phyloP scores from a whole-genome alignment of 1,140 invertebrate species.

The Batillaria attramentaria region DNA sequence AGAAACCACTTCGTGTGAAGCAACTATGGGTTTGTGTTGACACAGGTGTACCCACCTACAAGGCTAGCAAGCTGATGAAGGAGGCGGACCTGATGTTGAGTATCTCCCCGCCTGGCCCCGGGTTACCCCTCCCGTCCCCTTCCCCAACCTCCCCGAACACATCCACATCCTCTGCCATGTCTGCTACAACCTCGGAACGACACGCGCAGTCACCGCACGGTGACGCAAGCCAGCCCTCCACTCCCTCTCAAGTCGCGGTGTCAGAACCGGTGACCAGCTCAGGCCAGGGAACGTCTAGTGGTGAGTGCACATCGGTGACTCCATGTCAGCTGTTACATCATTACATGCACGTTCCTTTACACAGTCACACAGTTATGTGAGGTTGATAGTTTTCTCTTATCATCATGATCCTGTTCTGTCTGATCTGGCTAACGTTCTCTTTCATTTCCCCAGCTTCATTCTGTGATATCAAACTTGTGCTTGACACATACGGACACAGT shows the following conservation, averaged over 20 bases:
- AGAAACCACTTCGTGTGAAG: too few species aligned
- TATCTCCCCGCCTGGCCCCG: conserved; percentile 25
- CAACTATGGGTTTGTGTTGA: too few species aligned
- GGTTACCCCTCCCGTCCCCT: conserved; percentile 28
- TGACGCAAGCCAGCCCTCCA: conserved; percentile 26
- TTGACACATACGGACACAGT: too few species aligned
- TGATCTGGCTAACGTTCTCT: too few species aligned
- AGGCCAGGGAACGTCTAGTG: conserved; percentile 35
- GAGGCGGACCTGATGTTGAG: conserved; percentile 40
- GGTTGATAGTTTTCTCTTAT: too few species aligned
- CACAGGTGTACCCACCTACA: conserved; percentile 50
- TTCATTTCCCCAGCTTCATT: too few species aligned
- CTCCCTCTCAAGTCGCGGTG: conserved; percentile 66
- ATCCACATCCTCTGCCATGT: conserved; percentile 48
- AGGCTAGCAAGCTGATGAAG: conserved; percentile 46
- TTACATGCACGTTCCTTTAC: too few species aligned
- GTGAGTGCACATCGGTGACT: too few species aligned
- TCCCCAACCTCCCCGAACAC: conserved; percentile 22
- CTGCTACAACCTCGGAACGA: conserved; percentile 35
- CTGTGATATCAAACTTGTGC: too few species aligned
- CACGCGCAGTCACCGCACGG: conserved; percentile 51
- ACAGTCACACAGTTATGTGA: too few species aligned
- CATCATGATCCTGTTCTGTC: not conserved
- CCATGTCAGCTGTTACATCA: too few species aligned
- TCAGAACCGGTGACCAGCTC: conserved; percentile 75